These are phyloP conservation scores for Pachypanchax playfairii DNA, from an alignment of 2,113 vertebrate genomes.

Conservation along the genomic window DNA sequence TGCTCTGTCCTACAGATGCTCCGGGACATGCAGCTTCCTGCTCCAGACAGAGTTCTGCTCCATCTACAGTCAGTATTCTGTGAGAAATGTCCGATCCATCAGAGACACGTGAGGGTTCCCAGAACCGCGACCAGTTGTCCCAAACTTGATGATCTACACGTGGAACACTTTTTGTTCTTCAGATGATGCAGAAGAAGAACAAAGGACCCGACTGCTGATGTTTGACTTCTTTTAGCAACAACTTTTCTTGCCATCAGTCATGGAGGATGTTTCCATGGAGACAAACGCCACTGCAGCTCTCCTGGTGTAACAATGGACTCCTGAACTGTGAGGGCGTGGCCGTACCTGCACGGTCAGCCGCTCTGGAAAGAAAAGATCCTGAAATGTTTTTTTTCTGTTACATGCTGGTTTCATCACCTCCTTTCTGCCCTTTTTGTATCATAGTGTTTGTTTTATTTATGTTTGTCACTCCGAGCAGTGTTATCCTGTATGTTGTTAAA, in stretches of 20 bases:
- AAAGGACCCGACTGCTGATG: slow-evolving; percentile 6
- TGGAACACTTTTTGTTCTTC: slow-evolving; percentile 60
- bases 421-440: slow-evolving; percentile 60
- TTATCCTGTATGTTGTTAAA: slow-evolving; percentile 61
- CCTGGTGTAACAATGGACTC: slow-evolving; percentile 10
- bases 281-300: slow-evolving; percentile 15
- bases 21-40: slow-evolving; percentile 48
- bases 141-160: slow-evolving; percentile 70
- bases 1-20: slow-evolving; percentile 27
- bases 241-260: slow-evolving; percentile 12
- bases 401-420: slow-evolving; percentile 59
- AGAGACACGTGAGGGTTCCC: slow-evolving; percentile 52
- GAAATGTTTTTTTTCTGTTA: slow-evolving; percentile 22
- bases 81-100: slow-evolving; percentile 73
- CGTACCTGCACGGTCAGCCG: slow-evolving; percentile 43
- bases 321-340: slow-evolving; percentile 39
- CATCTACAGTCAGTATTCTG: slow-evolving; percentile 53
- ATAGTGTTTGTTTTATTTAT: slow-evolving; percentile 73
- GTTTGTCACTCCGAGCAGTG: slow-evolving; percentile 67
- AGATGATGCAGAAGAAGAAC: slow-evolving; percentile 44
- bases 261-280: slow-evolving; percentile 58
- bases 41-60: slow-evolving; percentile 14
- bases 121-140: slow-evolving; percentile 40
- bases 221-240: background rate
- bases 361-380: background rate